Conservation (phyloP, 1,140 invertebrate species). For the Goniozus legneri region DNA sequence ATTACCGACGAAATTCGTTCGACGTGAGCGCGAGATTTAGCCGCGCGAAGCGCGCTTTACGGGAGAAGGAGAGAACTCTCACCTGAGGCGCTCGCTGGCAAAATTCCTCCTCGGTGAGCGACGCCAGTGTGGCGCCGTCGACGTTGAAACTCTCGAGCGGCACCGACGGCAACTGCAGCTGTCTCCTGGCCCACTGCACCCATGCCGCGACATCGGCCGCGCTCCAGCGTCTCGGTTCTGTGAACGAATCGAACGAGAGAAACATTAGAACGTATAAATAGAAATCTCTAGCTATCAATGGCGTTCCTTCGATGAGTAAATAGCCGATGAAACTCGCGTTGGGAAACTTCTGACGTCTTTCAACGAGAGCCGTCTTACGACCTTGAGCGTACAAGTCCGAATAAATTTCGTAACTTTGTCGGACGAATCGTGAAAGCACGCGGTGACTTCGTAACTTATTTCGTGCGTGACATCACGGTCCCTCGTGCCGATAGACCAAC, state of each 20-base stretch:
- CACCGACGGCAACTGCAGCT: conserved; percentile 69
- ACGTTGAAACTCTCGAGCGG: conserved; percentile 73
- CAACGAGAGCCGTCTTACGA: no score
- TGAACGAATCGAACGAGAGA: conserved; percentile 33
- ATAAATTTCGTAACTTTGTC: conserved; percentile 40
- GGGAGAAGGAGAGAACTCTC: no score
- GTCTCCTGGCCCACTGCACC: conserved; percentile 79
- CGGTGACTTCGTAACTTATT: conserved; percentile 32
- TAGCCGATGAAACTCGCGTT: neutral
- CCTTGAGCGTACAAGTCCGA: conserved; percentile 25
- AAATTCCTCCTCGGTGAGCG: conserved; percentile 82
- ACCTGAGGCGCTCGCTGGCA: conserved; percentile 75
- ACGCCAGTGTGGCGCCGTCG: conserved; percentile 71
- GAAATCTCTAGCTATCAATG: no score
- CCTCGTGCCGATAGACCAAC: conserved; percentile 35
- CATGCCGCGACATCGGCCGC: conserved; percentile 78
- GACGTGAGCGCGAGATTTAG: no score
- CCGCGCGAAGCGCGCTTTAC: no score
- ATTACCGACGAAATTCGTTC: no score
- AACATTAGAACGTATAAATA: no score
- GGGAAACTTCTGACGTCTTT: neutral
- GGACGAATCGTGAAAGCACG: conserved; percentile 17
- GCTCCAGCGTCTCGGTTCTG: conserved; percentile 85
- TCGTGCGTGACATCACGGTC: conserved; percentile 38
- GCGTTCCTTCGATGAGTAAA: no score